phyloP scores from a whole-genome alignment of 2,888 invertebrate genomes.

The Noctua comes region DNA sequence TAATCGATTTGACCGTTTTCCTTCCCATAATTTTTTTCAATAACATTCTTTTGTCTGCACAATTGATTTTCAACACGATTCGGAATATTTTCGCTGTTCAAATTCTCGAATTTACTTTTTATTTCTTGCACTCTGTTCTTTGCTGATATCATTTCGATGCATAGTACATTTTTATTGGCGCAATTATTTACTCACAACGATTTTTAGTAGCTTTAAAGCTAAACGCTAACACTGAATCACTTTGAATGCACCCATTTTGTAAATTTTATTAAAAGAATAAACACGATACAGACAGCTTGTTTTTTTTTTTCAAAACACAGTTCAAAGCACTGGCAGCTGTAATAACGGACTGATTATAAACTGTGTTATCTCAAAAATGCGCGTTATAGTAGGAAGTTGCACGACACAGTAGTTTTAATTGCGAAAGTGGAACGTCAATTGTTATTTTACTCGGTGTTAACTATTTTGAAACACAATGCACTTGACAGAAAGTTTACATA shows the following conservation, averaged over 20 bases:
- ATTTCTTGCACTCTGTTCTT: constrained; percentile 91
- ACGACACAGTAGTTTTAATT: constrained; percentile 61
- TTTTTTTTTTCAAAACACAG: constrained; percentile 59
- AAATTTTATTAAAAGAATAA: constrained; percentile 38
- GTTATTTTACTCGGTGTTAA: constrained; percentile 71
- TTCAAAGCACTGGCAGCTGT: constrained; percentile 46
- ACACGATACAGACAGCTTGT: constrained; percentile 47
- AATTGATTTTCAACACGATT: constrained; percentile 51
- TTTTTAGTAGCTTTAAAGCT: constrained; percentile 18
- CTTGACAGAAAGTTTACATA: constrained; percentile 81
- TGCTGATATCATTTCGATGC: constrained; percentile 85
- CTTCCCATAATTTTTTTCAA: constrained; percentile 57
- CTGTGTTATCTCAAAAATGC: constrained; percentile 44
- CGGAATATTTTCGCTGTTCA: constrained; percentile 79
- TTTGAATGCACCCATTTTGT: constrained; percentile 22
- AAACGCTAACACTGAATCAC: constrained; percentile 19
- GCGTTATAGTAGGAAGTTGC: constrained; percentile 55
- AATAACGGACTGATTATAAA: constrained; percentile 44
- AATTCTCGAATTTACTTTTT: constrained; percentile 91
- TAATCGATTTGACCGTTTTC: constrained; percentile 61
- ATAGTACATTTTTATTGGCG: constrained; percentile 78
- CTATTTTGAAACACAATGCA: constrained; percentile 77
- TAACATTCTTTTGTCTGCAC: constrained; percentile 67
- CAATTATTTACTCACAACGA: constrained; percentile 33
- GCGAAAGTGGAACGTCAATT: constrained; percentile 67